Conservation (phyloP, 2,888 invertebrate species). For the Phasia obesa region DNA sequence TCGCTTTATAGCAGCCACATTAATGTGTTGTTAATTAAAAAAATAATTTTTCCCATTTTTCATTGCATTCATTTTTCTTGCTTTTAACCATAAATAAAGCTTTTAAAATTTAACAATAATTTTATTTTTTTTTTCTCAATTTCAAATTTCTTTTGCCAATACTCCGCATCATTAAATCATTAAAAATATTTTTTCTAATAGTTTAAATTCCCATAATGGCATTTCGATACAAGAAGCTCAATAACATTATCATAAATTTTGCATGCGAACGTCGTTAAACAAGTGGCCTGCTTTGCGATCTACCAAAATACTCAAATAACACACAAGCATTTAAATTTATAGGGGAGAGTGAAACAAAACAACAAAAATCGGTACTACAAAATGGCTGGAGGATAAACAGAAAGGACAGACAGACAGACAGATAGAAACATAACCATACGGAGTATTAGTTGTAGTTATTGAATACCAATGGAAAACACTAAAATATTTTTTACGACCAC, state of each 20-base stretch:
- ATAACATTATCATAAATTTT: conserved; percentile 60
- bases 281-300: conserved; percentile 23
- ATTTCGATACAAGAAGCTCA: conserved; percentile 54
- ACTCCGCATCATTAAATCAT: conserved; percentile 38
- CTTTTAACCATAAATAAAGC: conserved; percentile 25
- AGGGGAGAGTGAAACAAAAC: conserved; percentile 4
- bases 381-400: neutral
- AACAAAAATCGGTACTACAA: conserved; percentile 19
- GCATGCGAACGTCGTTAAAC: conserved; percentile 52
- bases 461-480: conserved; percentile 30
- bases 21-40: neutral
- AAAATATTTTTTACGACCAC: conserved; percentile 58
- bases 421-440: too few species aligned
- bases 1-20: neutral
- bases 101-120: conserved; percentile 14
- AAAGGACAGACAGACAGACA: conserved; percentile 13
- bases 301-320: conserved; percentile 51
- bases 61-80: neutral
- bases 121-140: neutral
- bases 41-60: neutral
- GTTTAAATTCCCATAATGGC: conserved; percentile 57
- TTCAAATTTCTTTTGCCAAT: conserved; percentile 20
- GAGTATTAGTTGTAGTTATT: conserved; percentile 43
- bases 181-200: conserved; percentile 61
- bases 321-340: conserved; percentile 61